Evolutionary conservation across 2,113 vertebrate species (phyloP).

Genomic region (Tapirus terrestris): DNA sequence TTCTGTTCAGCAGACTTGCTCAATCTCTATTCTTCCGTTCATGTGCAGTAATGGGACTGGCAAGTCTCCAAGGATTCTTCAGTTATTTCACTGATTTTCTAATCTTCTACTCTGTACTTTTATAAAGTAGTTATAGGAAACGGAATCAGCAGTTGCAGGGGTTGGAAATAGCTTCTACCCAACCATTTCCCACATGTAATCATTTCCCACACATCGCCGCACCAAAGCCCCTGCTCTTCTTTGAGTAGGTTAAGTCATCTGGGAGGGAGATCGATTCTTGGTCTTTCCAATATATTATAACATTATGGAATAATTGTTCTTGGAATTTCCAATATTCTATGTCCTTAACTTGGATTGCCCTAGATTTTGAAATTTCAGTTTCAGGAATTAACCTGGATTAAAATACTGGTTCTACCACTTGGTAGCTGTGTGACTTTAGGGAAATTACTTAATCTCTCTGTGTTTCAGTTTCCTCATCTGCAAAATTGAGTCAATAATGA

Average conservation of each 20-base stretch:
- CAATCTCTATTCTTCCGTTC: conserved; percentile 24
- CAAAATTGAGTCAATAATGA: neutral
- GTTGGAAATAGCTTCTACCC: neutral
- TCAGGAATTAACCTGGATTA: conserved; percentile 6
- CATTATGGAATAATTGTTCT: neutral
- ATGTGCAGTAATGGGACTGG: neutral
- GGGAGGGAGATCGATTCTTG: neutral
- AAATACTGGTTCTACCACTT: neutral
- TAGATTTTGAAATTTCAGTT: conserved; percentile 6
- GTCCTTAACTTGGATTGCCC: neutral
- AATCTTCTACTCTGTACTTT: conserved; percentile 41
- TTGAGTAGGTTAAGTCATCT: neutral
- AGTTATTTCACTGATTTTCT: conserved; percentile 54
- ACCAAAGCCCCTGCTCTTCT: neutral
- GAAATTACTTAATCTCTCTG: neutral
- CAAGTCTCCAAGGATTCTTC: conserved; percentile 16
- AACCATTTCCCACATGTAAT: neutral
- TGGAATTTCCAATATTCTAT: conserved; percentile 37
- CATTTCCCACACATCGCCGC: neutral
- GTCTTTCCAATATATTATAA: neutral
- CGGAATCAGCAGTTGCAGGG: conserved; percentile 39
- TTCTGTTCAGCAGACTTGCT: conserved; percentile 32
- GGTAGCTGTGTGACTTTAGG: neutral
- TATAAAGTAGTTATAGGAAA: conserved; percentile 35
- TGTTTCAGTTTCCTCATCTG: conserved; percentile 19